Conservation (phyloP, 2,888 invertebrate species). For the Ormyrus pomaceus region DNA sequence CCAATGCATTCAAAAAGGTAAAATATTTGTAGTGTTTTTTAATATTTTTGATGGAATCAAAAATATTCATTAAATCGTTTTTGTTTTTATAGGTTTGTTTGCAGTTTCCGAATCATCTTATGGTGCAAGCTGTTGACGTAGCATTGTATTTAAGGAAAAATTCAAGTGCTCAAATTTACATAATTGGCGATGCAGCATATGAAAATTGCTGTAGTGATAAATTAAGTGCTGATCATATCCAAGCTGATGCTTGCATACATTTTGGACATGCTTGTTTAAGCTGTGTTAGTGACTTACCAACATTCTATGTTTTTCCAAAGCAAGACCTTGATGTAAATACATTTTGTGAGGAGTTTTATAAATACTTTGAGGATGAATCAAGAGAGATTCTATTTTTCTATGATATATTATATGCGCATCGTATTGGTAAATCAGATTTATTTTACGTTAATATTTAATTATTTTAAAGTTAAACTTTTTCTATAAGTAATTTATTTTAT, state of each 20-base stretch:
- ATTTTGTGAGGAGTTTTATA: conserved; percentile 70
- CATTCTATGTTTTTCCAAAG: conserved; percentile 85
- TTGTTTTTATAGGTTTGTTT: conserved; percentile 84
- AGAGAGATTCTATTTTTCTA: conserved; percentile 80
- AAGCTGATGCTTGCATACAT: conserved; percentile 91
- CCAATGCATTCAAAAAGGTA: conserved; percentile 36
- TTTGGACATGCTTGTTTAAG: conserved; percentile 93
- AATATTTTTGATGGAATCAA: not conserved
- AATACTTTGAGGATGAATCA: conserved; percentile 70
- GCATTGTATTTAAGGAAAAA: conserved; percentile 77
- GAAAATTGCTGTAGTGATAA: conserved; percentile 95
- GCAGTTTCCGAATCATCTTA: conserved; percentile 92
- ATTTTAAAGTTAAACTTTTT: not conserved
- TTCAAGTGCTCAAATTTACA: conserved; percentile 82
- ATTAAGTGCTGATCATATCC: conserved; percentile 91
- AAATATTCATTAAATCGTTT: not conserved
- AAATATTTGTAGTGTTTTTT: too few species aligned
- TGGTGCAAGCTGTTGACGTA: conserved; percentile 83
- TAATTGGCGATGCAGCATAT: conserved; percentile 94
- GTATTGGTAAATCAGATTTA: conserved; percentile 75
- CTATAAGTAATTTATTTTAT: conserved; percentile 27
- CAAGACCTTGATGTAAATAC: conserved; percentile 77
- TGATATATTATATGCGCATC: conserved; percentile 82
- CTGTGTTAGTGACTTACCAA: conserved; percentile 83
- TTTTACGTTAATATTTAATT: not conserved